phyloP scores from a whole-genome alignment of 2,113 vertebrate species.

The Ornithorhynchus anatinus region DNA sequence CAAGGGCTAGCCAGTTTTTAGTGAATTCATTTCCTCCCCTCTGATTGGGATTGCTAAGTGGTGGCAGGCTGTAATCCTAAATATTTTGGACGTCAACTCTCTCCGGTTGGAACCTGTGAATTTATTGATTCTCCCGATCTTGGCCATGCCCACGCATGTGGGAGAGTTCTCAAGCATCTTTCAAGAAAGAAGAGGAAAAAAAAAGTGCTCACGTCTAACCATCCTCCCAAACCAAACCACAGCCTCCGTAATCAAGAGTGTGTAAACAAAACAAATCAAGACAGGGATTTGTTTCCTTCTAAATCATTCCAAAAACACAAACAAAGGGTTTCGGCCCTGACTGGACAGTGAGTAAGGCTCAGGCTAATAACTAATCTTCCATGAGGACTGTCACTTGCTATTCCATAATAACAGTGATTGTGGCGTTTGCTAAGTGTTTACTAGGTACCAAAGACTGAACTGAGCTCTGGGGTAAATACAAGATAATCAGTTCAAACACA shows the following conservation, averaged over 20 bases:
- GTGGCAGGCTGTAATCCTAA: not conserved
- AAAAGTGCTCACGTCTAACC: conserved; percentile 24
- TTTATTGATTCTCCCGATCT: no score
- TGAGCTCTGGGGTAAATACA: no score
- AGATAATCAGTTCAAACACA: no score
- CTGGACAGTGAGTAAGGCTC: not conserved
- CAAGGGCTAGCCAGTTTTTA: conserved; percentile 44
- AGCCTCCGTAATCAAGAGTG: conserved; percentile 37
- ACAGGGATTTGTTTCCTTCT: not conserved
- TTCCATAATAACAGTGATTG: no score
- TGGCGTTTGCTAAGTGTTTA: no score
- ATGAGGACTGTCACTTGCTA: no score
- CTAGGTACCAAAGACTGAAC: no score
- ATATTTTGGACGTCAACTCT: conserved; percentile 30
- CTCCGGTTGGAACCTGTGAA: conserved; percentile 37
- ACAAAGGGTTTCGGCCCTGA: not conserved
- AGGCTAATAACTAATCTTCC: no score
- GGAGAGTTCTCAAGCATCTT: conserved; percentile 53
- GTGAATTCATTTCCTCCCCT: conserved; percentile 24
- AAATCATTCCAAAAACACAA: not conserved
- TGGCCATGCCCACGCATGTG: conserved; percentile 47
- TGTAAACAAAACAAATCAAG: conserved; percentile 44
- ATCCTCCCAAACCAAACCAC: not conserved
- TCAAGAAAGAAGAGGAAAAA: conserved; percentile 54
- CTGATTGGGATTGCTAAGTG: conserved; percentile 29